Conservation (phyloP, 2,113 vertebrate species). For the Pyrgilauda ruficollis region DNA sequence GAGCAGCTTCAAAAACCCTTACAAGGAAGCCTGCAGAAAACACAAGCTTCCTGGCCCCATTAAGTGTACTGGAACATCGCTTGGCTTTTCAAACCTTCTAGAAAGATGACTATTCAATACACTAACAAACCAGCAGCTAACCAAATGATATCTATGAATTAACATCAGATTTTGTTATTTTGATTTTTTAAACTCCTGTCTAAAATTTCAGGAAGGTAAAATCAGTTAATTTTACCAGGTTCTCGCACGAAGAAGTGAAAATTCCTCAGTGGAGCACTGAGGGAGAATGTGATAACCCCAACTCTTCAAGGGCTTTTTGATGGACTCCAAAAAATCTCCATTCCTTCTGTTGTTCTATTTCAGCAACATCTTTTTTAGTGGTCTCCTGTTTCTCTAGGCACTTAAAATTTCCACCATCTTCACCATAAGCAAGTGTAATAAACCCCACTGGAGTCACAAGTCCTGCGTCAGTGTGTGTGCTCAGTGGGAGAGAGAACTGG, state of each 20-base stretch:
- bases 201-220: not conserved
- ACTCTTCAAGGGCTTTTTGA: not conserved
- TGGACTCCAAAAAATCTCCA: not conserved
- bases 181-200: not conserved
- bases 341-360: not conserved
- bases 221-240: not conserved
- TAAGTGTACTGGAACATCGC: not conserved
- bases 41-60: accelerated
- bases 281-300: not conserved
- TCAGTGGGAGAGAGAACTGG: not conserved
- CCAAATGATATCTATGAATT: not conserved
- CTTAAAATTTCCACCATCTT: not conserved
- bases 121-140: not conserved
- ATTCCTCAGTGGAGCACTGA: not conserved
- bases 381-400: not conserved
- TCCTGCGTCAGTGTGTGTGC: not conserved
- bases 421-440: not conserved
- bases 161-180: not conserved
- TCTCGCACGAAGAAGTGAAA: not conserved
- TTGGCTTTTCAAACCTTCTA: not conserved
- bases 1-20: not conserved
- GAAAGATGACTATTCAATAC: not conserved
- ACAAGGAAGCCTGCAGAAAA: not conserved
- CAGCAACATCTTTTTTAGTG: not conserved
- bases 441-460: not conserved